A percentile compares a stretch with the other conserved stretches of the same genome.
Evolutionary conservation across 23 tunicate species (phyloP).

Genomic region (Ciona savignyi): DNA sequence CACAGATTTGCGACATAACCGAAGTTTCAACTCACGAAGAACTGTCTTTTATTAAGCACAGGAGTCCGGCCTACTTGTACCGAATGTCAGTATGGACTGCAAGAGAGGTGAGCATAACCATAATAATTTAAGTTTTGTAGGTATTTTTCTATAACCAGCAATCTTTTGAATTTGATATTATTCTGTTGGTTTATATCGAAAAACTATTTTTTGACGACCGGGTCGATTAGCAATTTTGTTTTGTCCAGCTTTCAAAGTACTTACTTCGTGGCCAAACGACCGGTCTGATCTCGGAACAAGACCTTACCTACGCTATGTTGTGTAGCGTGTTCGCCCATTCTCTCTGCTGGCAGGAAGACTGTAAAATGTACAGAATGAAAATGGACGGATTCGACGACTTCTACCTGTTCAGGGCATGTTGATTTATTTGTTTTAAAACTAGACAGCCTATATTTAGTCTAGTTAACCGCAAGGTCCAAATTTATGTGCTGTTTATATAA

Average conservation of each 20-base stretch:
- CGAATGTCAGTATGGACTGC: constrained; percentile 68
- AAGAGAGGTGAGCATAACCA: constrained; percentile 45
- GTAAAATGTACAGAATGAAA: constrained; percentile 31
- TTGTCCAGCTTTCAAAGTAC: constrained; percentile 2
- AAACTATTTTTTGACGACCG: too few relatives aligned
- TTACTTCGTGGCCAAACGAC: constrained; percentile 24
- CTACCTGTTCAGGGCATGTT: constrained; percentile 29
- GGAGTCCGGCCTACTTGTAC: constrained; percentile 40
- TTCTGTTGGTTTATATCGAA: too few relatives aligned
- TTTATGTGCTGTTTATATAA: too few relatives aligned
- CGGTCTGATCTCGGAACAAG: constrained; percentile 29
- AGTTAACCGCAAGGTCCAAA: too few relatives aligned
- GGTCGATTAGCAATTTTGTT: not conserved
- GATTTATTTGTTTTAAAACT: too few relatives aligned
- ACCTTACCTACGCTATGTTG: constrained; percentile 26
- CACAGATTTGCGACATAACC: constrained; percentile 45
- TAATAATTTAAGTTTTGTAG: too few relatives aligned
- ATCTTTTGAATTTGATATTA: too few relatives aligned
- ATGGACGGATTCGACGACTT: constrained; percentile 48
- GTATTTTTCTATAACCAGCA: too few relatives aligned
- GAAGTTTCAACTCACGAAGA: constrained; percentile 53
- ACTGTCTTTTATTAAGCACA: constrained; percentile 28
- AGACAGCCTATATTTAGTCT: too few relatives aligned
- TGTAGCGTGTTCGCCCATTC: constrained; percentile 43
- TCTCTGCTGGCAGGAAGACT: constrained; percentile 32